Base-by-base conservation (phyloP, 2,888 invertebrate genomes). In the Sycophila texana region DNA sequence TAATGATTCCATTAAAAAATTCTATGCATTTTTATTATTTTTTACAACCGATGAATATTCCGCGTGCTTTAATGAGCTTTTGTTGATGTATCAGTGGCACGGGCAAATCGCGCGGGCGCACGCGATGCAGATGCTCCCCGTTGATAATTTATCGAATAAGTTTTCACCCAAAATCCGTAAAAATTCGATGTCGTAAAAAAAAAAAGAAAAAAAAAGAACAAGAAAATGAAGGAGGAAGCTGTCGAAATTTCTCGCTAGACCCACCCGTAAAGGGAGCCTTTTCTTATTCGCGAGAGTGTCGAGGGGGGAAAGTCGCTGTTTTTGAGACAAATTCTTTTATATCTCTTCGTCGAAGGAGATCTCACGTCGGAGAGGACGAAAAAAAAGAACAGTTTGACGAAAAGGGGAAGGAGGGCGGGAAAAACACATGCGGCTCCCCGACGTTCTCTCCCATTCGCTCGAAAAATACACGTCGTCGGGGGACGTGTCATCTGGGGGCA, bases 261-360 rank as follows among this genome's bases (percentile, higher is more conserved):
- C 20, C n/a, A 53, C 26, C 5, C 7, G 30, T 20, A 20, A 20
- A 53, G 22, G 49, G 65, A 61, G 60, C 67, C 63, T 71, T 66
- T 58, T 67, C 67, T 61, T 74, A 67, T 73, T 74, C 57, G 74
- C 68, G 16, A 67, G n/a, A 58, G 63, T 39, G 10, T 7, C 16
- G 30, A 4, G 5, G 26, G 39, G 20, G 49, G 18, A 55, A 18
- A 7, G 30, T 71, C 74, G 74, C 71, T 74, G 79, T 79, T 74
- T 74, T 71, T 79, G 20, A 74, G 74, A 79, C 74, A 79, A 79
- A 79, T 74, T 79, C 71, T 79, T 74, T 74, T 79, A 79, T 79
- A 74, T 74, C 70, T 79, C 79, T 66, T 68, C 65, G 60, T 1
- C 70, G 74, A 74, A 74, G 70, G 65, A 79, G 79, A 79, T 71